A percentile compares a stretch with the other conserved stretches of the same genome.
Evolutionary conservation across 2,797 vertebrate genomes (phyloP).

Genomic region (Pangasius mekongensis): DNA sequence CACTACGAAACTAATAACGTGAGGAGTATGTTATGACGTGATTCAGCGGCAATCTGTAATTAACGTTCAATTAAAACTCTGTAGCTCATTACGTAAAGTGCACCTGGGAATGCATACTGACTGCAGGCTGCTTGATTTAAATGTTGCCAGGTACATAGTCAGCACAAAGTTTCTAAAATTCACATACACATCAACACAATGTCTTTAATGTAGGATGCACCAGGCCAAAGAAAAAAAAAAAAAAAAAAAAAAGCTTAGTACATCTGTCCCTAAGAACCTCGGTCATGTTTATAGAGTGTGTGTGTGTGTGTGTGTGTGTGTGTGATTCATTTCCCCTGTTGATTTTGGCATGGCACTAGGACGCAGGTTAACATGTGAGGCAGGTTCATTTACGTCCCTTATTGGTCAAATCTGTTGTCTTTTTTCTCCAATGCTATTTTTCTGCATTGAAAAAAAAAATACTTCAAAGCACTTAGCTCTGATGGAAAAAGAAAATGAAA

Average conservation of each 20-base stretch:
- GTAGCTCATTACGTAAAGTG: not conserved
- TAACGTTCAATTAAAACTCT: not conserved
- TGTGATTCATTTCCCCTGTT: not conserved
- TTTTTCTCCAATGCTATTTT: too few relatives aligned
- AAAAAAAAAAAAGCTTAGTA: not conserved
- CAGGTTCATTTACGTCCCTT: not conserved
- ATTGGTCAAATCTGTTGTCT: not conserved
- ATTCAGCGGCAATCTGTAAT: not conserved
- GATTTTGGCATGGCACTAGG: not conserved
- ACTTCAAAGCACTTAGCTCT: not conserved
- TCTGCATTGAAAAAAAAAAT: not conserved
- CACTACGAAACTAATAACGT: not conserved
- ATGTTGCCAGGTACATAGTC: not conserved
- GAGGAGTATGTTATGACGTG: not conserved
- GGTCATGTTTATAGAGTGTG: not conserved
- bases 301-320: not conserved
- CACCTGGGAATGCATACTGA: not conserved
- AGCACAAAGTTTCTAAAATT: not conserved
- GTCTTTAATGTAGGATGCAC: not conserved
- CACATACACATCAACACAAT: not conserved
- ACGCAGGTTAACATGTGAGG: not conserved
- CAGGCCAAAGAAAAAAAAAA: not conserved
- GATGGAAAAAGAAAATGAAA: not conserved
- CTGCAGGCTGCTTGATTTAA: not conserved
- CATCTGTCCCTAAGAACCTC: not conserved